phyloP scores from a whole-genome alignment of 2,113 vertebrate genomes.

The Thomomys bottae region DNA sequence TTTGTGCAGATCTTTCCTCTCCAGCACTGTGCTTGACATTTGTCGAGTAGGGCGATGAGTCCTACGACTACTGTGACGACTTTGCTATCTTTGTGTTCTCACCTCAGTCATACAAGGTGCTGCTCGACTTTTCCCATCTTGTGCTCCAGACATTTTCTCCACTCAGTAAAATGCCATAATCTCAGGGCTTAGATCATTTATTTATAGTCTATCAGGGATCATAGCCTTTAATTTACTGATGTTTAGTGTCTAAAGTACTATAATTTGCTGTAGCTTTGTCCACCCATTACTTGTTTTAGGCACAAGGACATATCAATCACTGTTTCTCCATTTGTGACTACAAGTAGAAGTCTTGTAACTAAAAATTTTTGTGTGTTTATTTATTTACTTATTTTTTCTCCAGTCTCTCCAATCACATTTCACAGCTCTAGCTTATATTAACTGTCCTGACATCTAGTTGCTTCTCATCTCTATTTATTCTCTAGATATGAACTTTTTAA shows the following conservation, averaged over 20 bases:
- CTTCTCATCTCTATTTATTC: neutral
- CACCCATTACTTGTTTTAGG: neutral
- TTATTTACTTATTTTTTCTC: too few species aligned
- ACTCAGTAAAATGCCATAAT: neutral
- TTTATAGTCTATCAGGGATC: neutral
- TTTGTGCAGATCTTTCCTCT: neutral
- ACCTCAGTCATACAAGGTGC: neutral
- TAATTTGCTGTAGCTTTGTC: neutral
- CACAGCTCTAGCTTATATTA: neutral
- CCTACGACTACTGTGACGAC: neutral
- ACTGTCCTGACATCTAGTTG: neutral
- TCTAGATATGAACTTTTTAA: neutral
- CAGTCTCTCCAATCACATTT: neutral
- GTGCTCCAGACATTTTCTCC: neutral
- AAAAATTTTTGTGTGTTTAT: conserved; percentile 21
- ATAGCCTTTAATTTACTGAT: neutral
- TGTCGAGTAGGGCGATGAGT: neutral
- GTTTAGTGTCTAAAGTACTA: neutral
- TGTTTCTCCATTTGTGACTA: neutral
- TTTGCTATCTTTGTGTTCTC: neutral
- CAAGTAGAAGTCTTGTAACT: neutral
- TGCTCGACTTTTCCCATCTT: neutral
- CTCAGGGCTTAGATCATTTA: neutral
- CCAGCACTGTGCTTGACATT: neutral
- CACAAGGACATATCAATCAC: neutral